Percentiles rank a stretch among this genome's conserved stretches.
phyloP scores from a whole-genome alignment of 2,888 invertebrate genomes.

The Catocala sponsa region DNA sequence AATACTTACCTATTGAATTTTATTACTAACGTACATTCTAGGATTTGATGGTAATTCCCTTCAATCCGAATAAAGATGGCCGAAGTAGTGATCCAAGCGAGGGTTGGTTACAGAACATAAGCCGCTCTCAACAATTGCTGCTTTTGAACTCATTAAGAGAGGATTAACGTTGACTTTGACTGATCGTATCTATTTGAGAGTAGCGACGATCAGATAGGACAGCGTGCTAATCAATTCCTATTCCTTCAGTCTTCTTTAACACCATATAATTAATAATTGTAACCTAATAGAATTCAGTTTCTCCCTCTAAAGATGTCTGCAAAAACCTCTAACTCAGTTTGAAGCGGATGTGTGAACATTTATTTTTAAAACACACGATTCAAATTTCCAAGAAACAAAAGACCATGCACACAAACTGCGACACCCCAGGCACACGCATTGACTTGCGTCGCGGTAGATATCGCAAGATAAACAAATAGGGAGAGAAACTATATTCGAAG shows the following conservation, averaged over 20 bases:
- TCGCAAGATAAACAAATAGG: constrained; percentile 56
- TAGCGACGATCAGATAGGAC: constrained; percentile 67
- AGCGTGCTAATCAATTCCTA: constrained; percentile 73
- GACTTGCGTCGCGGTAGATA: constrained; percentile 44
- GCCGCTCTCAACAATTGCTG: constrained; percentile 72
- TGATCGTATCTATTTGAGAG: constrained; percentile 72
- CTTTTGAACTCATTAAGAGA: constrained; percentile 81
- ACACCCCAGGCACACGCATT: constrained; percentile 43
- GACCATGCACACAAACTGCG: constrained; percentile 43
- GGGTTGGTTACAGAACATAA: constrained; percentile 58
- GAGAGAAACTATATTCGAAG: constrained; percentile 50
- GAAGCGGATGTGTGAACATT: constrained; percentile 37
- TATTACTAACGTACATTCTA: constrained; percentile 18
- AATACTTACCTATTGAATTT: constrained; percentile 21
- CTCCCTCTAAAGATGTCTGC: constrained; percentile 14
- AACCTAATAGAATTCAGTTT: constrained; percentile 20
- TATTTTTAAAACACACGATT: constrained; percentile 27
- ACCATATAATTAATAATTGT: constrained; percentile 56
- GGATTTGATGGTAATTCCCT: constrained; percentile 23
- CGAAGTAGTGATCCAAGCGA: constrained; percentile 30
- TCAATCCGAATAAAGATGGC: constrained; percentile 33
- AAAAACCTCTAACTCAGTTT: constrained; percentile 11
- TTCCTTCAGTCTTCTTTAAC: constrained; percentile 62
- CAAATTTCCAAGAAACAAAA: constrained; percentile 41
- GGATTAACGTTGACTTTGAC: constrained; percentile 84